phyloP scores from a whole-genome alignment of 2,113 vertebrate genomes.

The Bucco capensis region DNA sequence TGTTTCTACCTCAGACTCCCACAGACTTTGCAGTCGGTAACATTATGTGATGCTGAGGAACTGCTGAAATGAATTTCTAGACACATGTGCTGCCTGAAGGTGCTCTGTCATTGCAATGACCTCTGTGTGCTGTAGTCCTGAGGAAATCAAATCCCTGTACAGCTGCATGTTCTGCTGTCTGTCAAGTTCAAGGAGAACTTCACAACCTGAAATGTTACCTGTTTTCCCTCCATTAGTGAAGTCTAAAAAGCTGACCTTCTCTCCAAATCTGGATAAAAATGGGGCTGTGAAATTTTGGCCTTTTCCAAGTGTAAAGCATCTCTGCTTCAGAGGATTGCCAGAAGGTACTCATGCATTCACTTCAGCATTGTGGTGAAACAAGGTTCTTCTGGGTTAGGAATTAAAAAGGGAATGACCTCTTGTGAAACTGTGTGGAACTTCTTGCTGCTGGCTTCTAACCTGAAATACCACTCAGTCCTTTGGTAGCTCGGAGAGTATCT shows the following conservation, averaged over 20 bases:
- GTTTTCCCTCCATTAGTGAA: background rate
- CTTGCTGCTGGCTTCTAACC: background rate
- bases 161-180: background rate
- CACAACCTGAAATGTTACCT: background rate
- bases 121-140: background rate
- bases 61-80: background rate
- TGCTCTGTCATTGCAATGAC: background rate
- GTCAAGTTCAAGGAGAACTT: background rate
- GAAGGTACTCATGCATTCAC: background rate
- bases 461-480: background rate
- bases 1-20: background rate
- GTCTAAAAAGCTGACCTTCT: background rate
- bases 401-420: background rate
- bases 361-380: background rate
- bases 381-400: background rate
- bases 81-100: fast-evolving
- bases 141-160: background rate
- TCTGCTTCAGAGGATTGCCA: background rate
- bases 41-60: background rate
- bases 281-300: background rate
- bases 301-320: background rate
- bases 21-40: background rate
- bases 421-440: background rate
- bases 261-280: background rate
- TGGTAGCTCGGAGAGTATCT: background rate